Evolutionary conservation across 1,140 invertebrate genomes (phyloP).

Genomic region (Formica exsecta): DNA sequence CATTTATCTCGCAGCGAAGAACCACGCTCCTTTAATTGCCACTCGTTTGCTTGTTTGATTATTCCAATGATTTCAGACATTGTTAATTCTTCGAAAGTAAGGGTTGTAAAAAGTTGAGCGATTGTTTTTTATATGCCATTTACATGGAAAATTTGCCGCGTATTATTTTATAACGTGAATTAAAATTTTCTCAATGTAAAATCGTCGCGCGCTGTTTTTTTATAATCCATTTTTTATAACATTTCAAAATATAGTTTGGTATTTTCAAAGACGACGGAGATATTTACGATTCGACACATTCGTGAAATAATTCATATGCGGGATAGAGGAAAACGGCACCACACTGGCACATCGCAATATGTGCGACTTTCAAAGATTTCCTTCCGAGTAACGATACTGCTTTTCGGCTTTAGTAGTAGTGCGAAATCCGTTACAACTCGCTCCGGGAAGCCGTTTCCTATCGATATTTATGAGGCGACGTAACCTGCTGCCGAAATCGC

Average conservation of each 20-base stretch:
- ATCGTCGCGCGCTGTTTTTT: not conserved
- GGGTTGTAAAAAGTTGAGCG: not conserved
- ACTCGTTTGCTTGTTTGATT: not conserved
- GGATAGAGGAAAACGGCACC: not conserved
- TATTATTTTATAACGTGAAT: not conserved
- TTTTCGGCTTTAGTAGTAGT: constrained; percentile 38
- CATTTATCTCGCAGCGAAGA: not conserved
- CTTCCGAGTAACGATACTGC: constrained; percentile 57
- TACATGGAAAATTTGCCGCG: not conserved
- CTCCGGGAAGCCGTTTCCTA: constrained; percentile 48
- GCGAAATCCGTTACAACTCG: constrained; percentile 38
- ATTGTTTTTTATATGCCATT: not conserved
- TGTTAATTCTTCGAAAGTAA: constrained; percentile 3
- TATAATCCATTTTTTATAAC: not conserved
- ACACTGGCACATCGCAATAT: not conserved
- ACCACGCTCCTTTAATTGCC: constrained; percentile 18
- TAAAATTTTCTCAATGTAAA: not conserved
- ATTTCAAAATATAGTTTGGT: not conserved
- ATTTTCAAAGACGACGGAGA: not conserved
- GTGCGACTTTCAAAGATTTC: constrained; percentile 60
- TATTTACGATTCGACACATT: constrained; percentile 19
- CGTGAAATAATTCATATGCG: constrained; percentile 45
- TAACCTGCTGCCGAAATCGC: constrained; percentile 25
- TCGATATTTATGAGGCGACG: constrained; percentile 66
- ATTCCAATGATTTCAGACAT: not conserved